A percentile compares a stretch with the other conserved stretches of the same genome.
Evolutionary conservation across 2,888 invertebrate species (phyloP).

Genomic region (Nudaria mundana): DNA sequence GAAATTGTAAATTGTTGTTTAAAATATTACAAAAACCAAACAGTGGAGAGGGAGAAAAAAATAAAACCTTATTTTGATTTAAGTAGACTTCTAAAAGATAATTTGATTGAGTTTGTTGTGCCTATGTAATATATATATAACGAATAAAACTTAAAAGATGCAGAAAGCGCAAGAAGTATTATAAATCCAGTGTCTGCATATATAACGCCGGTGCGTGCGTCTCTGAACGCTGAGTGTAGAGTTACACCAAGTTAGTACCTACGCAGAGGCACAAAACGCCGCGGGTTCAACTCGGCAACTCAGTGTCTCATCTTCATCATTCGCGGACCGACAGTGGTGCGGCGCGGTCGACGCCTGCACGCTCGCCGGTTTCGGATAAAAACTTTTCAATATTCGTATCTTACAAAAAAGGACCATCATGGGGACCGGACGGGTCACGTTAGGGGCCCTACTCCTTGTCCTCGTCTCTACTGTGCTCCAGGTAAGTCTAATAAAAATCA

Average conservation of each 20-base stretch:
- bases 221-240: constrained; percentile 41
- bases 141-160: constrained; percentile 33
- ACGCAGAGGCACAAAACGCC: constrained; percentile 31
- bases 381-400: constrained; percentile 55
- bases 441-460: constrained; percentile 51
- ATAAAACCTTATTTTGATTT: not conserved
- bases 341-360: constrained; percentile 64
- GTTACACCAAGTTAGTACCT: too few species aligned
- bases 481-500: constrained; percentile 35
- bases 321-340: constrained; percentile 64
- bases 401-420: constrained; percentile 43
- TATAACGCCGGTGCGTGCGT: constrained; percentile 27
- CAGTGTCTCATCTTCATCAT: constrained; percentile 36
- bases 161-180: constrained; percentile 43
- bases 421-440: constrained; percentile 53
- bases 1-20: too few species aligned
- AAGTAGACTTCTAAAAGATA: not conserved
- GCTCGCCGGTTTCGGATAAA: constrained; percentile 43
- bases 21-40: constrained; percentile 22
- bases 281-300: constrained; percentile 4
- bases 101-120: not conserved
- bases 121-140: too few species aligned
- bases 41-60: not conserved
- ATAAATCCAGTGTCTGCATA: constrained; percentile 16
- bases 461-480: constrained; percentile 38